Percentiles rank a stretch among this genome's conserved stretches.
Evolutionary conservation across 2,797 vertebrate species (phyloP).

Genomic region (Rhabdophis nuchalis): DNA sequence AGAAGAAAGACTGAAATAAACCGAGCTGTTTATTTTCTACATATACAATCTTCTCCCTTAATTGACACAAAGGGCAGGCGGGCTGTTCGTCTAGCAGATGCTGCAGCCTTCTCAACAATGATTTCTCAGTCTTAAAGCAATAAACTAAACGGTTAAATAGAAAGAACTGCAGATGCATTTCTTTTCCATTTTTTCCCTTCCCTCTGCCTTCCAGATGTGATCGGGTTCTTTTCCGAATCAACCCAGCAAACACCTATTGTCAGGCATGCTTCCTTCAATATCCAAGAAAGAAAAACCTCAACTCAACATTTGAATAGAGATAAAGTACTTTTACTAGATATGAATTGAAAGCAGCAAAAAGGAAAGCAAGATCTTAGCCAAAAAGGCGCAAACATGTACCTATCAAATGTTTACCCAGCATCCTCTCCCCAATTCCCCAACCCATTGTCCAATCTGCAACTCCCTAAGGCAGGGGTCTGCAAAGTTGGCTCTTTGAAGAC

Average conservation of each 20-base stretch:
- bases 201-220: neutral
- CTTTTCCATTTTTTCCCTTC: rapidly evolving
- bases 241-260: neutral
- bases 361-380: too few species aligned
- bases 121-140: neutral
- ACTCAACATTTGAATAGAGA: too few species aligned
- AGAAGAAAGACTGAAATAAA: neutral
- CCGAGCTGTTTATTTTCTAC: conserved; percentile 5
- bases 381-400: too few species aligned
- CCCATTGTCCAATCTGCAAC: too few species aligned
- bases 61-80: neutral
- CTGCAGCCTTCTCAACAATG: neutral
- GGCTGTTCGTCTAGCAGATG: neutral
- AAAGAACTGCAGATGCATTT: neutral
- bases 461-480: too few species aligned
- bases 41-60: neutral
- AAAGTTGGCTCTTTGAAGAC: too few species aligned
- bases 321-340: too few species aligned
- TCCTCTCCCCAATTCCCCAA: too few species aligned
- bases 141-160: neutral
- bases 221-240: neutral
- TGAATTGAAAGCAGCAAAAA: too few species aligned
- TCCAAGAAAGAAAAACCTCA: too few species aligned
- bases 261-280: too few species aligned
- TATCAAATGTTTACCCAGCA: too few species aligned